Conservation (phyloP, 2,797 vertebrate genomes). For the Cheirogaleus major region DNA sequence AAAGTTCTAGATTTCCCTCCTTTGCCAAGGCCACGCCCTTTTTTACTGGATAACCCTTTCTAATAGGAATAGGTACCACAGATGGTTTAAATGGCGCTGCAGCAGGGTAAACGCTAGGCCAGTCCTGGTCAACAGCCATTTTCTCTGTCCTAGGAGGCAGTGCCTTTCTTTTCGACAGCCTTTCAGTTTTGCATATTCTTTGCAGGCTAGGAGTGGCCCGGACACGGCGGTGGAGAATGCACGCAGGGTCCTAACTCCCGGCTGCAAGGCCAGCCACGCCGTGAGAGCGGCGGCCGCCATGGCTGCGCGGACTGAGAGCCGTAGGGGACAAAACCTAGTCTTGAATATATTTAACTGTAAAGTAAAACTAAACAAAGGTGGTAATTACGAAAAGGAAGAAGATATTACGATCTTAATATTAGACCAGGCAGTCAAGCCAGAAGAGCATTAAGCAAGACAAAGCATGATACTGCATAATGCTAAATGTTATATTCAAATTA, state of each 20-base stretch:
- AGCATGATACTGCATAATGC: not conserved
- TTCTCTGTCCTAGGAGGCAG: slow-evolving; percentile 89
- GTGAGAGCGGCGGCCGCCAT: not conserved
- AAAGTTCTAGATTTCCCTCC: slow-evolving; percentile 95
- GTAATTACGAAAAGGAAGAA: not conserved
- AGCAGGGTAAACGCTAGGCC: slow-evolving; percentile 94
- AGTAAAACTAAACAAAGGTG: not conserved
- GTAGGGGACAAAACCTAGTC: not conserved
- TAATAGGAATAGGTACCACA: slow-evolving; percentile 92
- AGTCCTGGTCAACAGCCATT: slow-evolving; percentile 95
- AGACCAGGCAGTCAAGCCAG: not conserved
- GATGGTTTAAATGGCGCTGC: slow-evolving; percentile 90
- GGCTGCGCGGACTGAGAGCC: not conserved
- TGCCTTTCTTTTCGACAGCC: slow-evolving; percentile 81
- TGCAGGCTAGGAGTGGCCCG: not conserved
- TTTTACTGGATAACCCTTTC: slow-evolving; percentile 96
- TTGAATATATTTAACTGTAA: not conserved
- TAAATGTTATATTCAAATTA: not conserved
- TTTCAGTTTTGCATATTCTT: slow-evolving; percentile 24
- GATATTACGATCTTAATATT: not conserved
- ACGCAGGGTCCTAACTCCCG: not conserved
- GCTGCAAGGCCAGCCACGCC: no score
- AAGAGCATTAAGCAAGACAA: not conserved
- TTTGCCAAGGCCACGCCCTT: slow-evolving; percentile 91
- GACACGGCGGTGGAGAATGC: not conserved